Evolutionary conservation across 2,113 vertebrate species (phyloP).

Genomic region (Salvator merianae): DNA sequence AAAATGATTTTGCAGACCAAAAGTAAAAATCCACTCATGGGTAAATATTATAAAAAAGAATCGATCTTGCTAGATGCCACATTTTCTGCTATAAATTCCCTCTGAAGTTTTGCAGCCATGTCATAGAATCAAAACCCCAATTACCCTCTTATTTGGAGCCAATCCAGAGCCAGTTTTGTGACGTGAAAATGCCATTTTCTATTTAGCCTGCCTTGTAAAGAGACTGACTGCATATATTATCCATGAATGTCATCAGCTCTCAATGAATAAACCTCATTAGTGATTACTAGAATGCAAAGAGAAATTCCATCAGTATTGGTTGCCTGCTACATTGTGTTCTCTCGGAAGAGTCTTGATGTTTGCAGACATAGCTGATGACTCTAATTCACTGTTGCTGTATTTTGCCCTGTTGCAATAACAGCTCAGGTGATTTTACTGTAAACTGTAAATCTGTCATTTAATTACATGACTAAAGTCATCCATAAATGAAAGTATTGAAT

Average conservation of each 20-base stretch:
- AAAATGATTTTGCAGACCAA: background rate
- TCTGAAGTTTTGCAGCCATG: slow-evolving; percentile 17
- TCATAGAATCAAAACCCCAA: slow-evolving; percentile 13
- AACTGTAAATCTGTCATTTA: slow-evolving; percentile 29
- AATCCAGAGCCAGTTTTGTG: slow-evolving; percentile 12
- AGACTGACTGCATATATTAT: background rate
- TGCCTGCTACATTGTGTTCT: background rate
- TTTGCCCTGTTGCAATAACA: slow-evolving; percentile 26
- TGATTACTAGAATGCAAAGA: slow-evolving; percentile 10
- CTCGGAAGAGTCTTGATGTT: background rate
- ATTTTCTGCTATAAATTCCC: slow-evolving; percentile 2
- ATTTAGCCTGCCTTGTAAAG: background rate
- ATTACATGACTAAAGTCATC: background rate
- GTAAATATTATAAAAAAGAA: background rate
- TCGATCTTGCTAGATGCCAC: background rate
- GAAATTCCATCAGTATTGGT: background rate
- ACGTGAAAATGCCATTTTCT: slow-evolving; percentile 10
- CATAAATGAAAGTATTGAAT: slow-evolving; percentile 16
- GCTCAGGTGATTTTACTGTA: slow-evolving; percentile 26
- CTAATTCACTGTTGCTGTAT: slow-evolving; percentile 11
- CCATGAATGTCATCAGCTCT: background rate
- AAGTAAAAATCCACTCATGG: background rate
- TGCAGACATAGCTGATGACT: slow-evolving; percentile 14
- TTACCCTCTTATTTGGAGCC: slow-evolving; percentile 14
- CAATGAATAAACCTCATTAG: slow-evolving; percentile 35